These are phyloP conservation scores for Seriola quinqueradiata DNA, from an alignment of 2,113 vertebrate species.

Conservation along the genomic window DNA sequence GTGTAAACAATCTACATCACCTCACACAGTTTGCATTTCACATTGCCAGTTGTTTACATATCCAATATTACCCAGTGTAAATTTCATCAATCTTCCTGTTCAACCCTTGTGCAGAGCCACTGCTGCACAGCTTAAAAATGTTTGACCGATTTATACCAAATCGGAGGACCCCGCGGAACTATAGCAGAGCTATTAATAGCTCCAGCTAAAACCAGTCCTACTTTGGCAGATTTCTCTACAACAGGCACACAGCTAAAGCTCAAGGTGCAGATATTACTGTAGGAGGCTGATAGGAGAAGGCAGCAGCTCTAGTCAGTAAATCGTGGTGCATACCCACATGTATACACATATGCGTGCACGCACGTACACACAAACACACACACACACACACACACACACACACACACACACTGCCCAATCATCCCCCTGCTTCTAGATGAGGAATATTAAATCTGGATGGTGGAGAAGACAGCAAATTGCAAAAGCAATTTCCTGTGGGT, in stretches of 20 bases:
- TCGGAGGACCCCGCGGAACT: slow-evolving; percentile 59
- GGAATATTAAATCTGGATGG: neutral
- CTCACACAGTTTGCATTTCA: slow-evolving; percentile 25
- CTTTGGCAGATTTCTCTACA: slow-evolving; percentile 57
- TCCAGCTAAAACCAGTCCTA: slow-evolving; percentile 71
- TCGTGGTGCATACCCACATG: slow-evolving; percentile 22
- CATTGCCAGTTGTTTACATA: neutral
- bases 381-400: neutral
- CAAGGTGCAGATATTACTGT: slow-evolving; percentile 34
- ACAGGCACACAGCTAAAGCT: slow-evolving; percentile 35
- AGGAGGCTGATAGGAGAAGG: slow-evolving; percentile 28
- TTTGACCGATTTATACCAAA: slow-evolving; percentile 69
- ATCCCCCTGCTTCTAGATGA: neutral
- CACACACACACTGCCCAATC: neutral
- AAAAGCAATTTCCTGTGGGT: neutral
- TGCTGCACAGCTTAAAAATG: slow-evolving; percentile 59
- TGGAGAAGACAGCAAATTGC: neutral
- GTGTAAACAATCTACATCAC: neutral
- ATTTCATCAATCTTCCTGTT: slow-evolving; percentile 15
- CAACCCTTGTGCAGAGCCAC: slow-evolving; percentile 11
- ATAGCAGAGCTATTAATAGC: slow-evolving; percentile 73
- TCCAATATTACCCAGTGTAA: neutral
- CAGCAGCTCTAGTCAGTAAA: slow-evolving; percentile 35
- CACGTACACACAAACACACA: neutral
- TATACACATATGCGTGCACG: neutral